Evolutionary conservation across 2,888 invertebrate genomes (phyloP), one percentile per base, ranked within the genome.

Genomic region (Saturnia pavonia): DNA sequence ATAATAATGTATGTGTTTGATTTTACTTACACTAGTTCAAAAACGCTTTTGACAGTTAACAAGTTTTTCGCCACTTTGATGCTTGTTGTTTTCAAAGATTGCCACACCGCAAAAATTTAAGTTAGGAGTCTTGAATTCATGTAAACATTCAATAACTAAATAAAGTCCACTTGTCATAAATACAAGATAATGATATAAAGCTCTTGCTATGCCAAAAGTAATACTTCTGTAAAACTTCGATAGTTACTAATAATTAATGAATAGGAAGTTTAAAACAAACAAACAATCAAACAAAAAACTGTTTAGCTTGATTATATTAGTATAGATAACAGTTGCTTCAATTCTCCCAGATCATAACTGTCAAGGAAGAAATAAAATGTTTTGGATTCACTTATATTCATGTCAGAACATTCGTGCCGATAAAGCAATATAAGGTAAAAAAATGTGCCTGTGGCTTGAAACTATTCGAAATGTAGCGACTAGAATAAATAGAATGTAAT

Each of bases 361-460:
- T 60, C 25, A 60, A 11, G 14, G 27, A 60, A 60, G 14, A 27
- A 27, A 60, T 27, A 60, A 60, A 60, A 60, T 25, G 14, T 12
- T 60, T 25, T 25, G 1, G 12, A 60, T 60, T 60, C 27, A 12
- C 57, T 27, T 14, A 60, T 27, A 60, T 27, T 60, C 25, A 60
- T 25, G 57, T 60, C 57, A 60, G 27, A 27, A 27, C 57, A 27
- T 60, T 27, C 57, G 57, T 60, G 57, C 57, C 57, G 57, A 60
- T 60, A 14, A 1, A 27, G 57, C 25, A 60, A 60, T 60, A 60
- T 12, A 4, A 14, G 14, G 14, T 27, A 60, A 51, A 51, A 27
- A 60, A 60, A 12, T 60, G 27, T 60, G 27, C 0, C 27, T 27
- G 27, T 19, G 14, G 57, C 27, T 60, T 60, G 12, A 14, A 60